These are phyloP conservation scores for Liodrosophila aerea DNA, from an alignment of 2,888 invertebrate species.

Conservation along the genomic window DNA sequence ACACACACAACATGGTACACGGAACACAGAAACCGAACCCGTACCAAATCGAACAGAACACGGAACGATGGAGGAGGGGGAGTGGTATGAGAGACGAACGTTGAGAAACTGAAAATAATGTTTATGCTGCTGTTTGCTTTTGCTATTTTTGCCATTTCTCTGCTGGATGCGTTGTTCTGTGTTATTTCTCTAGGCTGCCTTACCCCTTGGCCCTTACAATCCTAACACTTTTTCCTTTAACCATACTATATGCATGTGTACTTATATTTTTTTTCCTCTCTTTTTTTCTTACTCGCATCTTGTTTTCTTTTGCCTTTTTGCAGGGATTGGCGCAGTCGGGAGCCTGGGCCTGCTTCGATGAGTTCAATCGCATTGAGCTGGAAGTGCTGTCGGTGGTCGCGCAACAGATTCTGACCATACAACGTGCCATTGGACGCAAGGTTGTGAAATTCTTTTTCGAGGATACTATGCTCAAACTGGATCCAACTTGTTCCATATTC, in stretches of 20 bases:
- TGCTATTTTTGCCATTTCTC: slow-evolving; percentile 70
- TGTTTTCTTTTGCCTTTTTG: slow-evolving; percentile 20
- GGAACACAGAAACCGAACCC: background rate
- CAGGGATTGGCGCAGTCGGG: slow-evolving; percentile 94
- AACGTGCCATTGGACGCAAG: slow-evolving; percentile 91
- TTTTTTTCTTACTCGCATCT: slow-evolving; percentile 7
- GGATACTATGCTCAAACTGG: slow-evolving; percentile 93
- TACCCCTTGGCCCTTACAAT: slow-evolving; percentile 6
- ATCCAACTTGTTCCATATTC: slow-evolving; percentile 94
- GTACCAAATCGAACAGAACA: slow-evolving; percentile 40
- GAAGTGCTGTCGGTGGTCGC: slow-evolving; percentile 96
- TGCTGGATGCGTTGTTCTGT: slow-evolving; percentile 35
- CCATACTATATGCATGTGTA: slow-evolving; percentile 10
- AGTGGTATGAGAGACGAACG: slow-evolving; percentile 23
- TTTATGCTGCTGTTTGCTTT: slow-evolving; percentile 78
- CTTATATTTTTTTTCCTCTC: slow-evolving; percentile 14
- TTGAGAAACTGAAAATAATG: slow-evolving; percentile 74
- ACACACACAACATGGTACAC: slow-evolving; percentile 6
- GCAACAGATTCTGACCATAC: slow-evolving; percentile 96
- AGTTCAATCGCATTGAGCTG: slow-evolving; percentile 96
- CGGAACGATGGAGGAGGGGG: slow-evolving; percentile 1
- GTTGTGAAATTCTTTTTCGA: slow-evolving; percentile 93
- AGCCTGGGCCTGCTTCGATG: slow-evolving; percentile 97
- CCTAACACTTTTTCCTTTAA: background rate
- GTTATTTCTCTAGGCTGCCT: slow-evolving; percentile 33